A percentile compares a stretch with the other conserved stretches of the same genome.
Conservation (phyloP, 2,113 vertebrate species). For the Mus pahari region DNA sequence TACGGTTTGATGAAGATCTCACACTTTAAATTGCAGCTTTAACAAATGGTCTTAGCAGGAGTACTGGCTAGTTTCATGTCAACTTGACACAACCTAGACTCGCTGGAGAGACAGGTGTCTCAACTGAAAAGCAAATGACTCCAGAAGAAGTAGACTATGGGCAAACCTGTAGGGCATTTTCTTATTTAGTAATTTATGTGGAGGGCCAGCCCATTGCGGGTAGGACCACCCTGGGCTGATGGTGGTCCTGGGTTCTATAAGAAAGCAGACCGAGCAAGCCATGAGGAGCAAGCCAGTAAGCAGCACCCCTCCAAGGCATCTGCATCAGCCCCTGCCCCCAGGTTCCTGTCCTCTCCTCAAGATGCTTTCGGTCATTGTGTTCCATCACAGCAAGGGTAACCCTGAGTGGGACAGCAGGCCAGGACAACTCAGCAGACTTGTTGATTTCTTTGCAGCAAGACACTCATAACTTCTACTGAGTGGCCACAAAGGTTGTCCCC, state of each 20-base stretch:
- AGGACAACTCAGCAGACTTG: neutral
- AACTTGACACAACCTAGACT: neutral
- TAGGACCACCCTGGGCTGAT: neutral
- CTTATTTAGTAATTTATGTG: neutral
- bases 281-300: neutral
- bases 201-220: neutral
- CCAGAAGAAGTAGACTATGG: neutral
- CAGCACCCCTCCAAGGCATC: neutral
- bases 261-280: neutral
- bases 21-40: neutral
- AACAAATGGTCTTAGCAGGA: neutral
- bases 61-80: neutral
- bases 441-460: neutral
- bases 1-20: neutral
- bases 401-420: neutral
- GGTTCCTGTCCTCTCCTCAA: neutral
- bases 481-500: neutral
- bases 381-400: neutral
- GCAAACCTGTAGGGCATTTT: neutral
- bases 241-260: neutral
- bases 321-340: neutral
- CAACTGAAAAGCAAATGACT: neutral
- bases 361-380: neutral
- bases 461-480: neutral
- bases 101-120: neutral